Conservation (phyloP, 2,113 vertebrate genomes). For the Phylloscopus trochilus region DNA sequence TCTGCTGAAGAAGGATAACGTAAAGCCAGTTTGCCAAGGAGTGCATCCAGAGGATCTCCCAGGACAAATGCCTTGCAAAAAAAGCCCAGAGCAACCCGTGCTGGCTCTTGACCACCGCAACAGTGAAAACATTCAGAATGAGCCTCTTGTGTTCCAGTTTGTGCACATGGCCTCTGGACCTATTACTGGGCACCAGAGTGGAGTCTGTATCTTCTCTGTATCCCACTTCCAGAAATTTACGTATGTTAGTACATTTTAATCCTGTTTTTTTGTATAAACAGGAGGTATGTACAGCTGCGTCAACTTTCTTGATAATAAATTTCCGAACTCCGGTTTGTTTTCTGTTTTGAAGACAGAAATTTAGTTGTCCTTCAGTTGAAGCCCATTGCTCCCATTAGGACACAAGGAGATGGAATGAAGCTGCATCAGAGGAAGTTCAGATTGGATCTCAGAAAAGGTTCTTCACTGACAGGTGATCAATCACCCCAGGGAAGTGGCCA, state of each 20-base stretch:
- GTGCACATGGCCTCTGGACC: background rate
- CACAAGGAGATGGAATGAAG: background rate
- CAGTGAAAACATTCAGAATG: background rate
- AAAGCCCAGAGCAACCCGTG: background rate
- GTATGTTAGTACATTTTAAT: background rate
- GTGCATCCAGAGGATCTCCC: background rate
- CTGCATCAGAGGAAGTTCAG: background rate
- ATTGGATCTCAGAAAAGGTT: background rate
- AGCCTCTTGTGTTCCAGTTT: background rate
- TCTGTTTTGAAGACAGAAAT: background rate
- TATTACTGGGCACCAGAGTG: background rate
- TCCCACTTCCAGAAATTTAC: background rate
- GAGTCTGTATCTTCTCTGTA: background rate
- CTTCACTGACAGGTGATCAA: accelerated
- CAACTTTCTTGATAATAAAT: background rate
- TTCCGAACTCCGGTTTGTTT: background rate
- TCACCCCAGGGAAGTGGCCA: background rate
- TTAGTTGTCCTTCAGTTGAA: background rate
- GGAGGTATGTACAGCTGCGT: background rate
- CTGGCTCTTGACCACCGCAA: accelerated
- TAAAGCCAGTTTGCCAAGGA: accelerated
- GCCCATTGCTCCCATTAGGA: background rate
- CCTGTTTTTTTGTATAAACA: background rate
- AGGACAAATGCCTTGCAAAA: background rate
- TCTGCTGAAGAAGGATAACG: accelerated